Conservation (phyloP, 1,140 invertebrate species). For the Campoletis sonorensis region DNA sequence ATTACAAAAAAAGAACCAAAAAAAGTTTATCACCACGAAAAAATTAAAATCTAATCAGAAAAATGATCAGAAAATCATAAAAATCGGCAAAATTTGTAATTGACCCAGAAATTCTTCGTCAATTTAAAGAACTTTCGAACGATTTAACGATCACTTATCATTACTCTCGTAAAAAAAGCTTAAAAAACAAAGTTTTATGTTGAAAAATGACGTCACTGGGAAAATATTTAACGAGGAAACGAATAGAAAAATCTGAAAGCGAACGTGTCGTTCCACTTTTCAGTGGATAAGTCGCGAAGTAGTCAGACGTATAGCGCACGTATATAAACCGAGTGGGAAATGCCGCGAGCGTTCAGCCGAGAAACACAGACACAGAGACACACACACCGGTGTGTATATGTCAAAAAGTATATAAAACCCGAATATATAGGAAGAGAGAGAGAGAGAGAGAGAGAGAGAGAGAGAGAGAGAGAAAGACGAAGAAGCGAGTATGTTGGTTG, state of each 20-base stretch:
- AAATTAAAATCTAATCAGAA: too few relatives aligned
- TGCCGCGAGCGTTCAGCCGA: slow-evolving; percentile 8
- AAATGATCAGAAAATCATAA: too few relatives aligned
- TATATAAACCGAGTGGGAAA: background rate
- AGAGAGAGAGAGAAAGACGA: too few relatives aligned
- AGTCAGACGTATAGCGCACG: background rate
- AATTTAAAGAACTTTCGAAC: too few relatives aligned
- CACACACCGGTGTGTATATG: background rate
- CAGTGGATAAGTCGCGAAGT: slow-evolving; percentile 22
- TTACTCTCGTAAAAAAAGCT: background rate
- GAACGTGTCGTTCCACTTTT: slow-evolving; percentile 7
- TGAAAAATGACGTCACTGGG: background rate
- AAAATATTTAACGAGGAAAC: background rate
- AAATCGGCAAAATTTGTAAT: too few relatives aligned
- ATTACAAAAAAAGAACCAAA: background rate
- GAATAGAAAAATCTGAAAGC: background rate
- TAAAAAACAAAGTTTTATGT: background rate
- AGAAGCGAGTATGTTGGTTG: background rate
- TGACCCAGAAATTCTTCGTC: too few relatives aligned
- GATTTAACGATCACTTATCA: background rate
- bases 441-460: too few relatives aligned
- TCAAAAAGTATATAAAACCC: background rate
- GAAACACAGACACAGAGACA: too few relatives aligned
- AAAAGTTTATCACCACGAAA: background rate
- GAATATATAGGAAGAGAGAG: too few relatives aligned